phyloP scores from a whole-genome alignment of 2,888 invertebrate genomes.

The Camponotus fellah region DNA sequence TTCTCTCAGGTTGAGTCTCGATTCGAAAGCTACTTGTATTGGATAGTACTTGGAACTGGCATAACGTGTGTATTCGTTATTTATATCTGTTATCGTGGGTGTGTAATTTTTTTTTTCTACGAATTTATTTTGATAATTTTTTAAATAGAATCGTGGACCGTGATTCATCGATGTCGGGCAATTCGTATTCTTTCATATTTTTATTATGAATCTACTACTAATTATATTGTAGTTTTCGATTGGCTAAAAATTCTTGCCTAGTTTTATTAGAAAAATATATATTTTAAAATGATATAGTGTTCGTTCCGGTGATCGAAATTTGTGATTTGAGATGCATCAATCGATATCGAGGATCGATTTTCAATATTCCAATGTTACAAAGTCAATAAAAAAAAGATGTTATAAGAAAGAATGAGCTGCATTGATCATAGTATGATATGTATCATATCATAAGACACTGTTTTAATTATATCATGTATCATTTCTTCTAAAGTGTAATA shows the following conservation, averaged over 20 bases:
- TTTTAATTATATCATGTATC: background rate
- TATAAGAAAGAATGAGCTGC: background rate
- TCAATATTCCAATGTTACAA: constrained; percentile 21
- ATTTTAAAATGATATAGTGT: background rate
- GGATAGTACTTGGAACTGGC: background rate
- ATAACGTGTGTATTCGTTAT: constrained; percentile 16
- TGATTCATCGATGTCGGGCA: background rate
- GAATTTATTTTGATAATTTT: background rate
- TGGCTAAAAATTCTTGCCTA: background rate
- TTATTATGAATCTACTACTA: background rate
- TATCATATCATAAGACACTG: background rate
- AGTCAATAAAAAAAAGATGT: too few relatives aligned
- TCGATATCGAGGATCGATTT: background rate
- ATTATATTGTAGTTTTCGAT: background rate
- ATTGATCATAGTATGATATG: background rate
- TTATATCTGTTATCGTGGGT: constrained; percentile 1
- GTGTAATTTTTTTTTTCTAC: background rate
- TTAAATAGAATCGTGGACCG: background rate
- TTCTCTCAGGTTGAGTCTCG: background rate
- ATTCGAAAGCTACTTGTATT: background rate
- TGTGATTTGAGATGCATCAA: background rate
- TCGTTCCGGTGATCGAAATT: background rate
- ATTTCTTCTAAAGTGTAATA: background rate
- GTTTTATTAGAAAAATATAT: background rate
- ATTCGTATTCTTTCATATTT: background rate